These are phyloP conservation scores for Macaria liturata DNA, from an alignment of 2,888 invertebrate species.

Conservation along the genomic window DNA sequence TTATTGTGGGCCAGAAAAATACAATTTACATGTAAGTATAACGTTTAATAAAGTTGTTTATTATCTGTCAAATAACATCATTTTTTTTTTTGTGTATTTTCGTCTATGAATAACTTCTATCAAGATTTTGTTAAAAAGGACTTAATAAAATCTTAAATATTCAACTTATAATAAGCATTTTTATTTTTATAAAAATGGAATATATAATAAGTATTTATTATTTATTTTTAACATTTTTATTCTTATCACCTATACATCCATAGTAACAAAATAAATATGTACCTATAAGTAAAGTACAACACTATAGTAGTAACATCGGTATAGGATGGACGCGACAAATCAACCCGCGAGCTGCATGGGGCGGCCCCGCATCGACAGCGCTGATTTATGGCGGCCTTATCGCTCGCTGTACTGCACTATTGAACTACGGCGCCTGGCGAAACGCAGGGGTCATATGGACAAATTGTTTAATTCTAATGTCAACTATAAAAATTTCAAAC, in stretches of 20 bases:
- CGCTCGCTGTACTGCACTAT: slow-evolving; percentile 45
- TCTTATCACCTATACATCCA: slow-evolving; percentile 13
- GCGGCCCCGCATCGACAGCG: slow-evolving; percentile 78
- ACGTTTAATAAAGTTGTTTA: no score
- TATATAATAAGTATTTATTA: no score
- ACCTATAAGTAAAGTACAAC: slow-evolving; percentile 16
- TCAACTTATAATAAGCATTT: no score
- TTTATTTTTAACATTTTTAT: no score
- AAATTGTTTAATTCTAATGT: slow-evolving; percentile 36
- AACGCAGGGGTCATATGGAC: slow-evolving; percentile 31
- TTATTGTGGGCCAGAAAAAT: no score
- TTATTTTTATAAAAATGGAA: no score
- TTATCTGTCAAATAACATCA: no score
- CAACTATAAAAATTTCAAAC: slow-evolving; percentile 4
- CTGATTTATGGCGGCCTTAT: slow-evolving; percentile 79
- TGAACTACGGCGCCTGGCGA: slow-evolving; percentile 33
- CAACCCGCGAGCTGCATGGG: slow-evolving; percentile 75
- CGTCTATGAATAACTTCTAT: no score
- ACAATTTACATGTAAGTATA: no score
- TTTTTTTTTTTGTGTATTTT: no score
- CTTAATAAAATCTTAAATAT: no score
- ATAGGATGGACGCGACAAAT: slow-evolving; percentile 79
- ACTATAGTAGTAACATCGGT: slow-evolving; percentile 52
- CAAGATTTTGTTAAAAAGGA: no score
- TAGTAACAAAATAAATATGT: slow-evolving; percentile 20